Conservation (phyloP, 2,888 invertebrate genomes). For the Tromatobia lineatoria region DNA sequence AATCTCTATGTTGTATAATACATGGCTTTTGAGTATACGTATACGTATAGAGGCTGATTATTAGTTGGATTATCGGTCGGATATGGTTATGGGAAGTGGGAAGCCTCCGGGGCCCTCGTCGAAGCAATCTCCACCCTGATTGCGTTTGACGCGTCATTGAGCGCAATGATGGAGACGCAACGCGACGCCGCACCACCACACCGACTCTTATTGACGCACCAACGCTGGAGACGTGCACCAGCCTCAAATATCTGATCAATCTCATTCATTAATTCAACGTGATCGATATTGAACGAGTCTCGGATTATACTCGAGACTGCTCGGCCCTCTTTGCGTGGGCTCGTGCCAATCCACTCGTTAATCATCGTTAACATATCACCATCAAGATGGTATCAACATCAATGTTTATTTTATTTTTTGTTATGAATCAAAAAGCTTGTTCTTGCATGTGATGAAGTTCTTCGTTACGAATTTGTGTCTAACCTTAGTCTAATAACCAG, state of each 20-base stretch:
- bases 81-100: slow-evolving; percentile 80
- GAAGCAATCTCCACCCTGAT: slow-evolving; percentile 81
- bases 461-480: no score
- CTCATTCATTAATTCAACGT: slow-evolving; percentile 46
- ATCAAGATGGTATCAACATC: background rate
- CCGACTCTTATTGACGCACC: slow-evolving; percentile 45
- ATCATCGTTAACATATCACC: background rate
- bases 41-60: slow-evolving; percentile 70
- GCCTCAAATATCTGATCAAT: slow-evolving; percentile 39
- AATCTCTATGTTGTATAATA: slow-evolving; percentile 27
- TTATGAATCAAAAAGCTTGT: no score
- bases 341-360: background rate
- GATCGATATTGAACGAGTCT: slow-evolving; percentile 43
- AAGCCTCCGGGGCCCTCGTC: slow-evolving; percentile 74
- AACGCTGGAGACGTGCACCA: background rate
- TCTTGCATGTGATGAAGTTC: no score
- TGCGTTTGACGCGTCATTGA: slow-evolving; percentile 83
- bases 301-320: slow-evolving; percentile 32
- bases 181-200: slow-evolving; percentile 38
- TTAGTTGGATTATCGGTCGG: slow-evolving; percentile 80
- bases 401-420: no score
- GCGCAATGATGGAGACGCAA: slow-evolving; percentile 80
- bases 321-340: background rate
- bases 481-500: no score
- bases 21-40: background rate